Evolutionary conservation across 1,140 invertebrate species (phyloP), one percentile per base, ranked within the genome.

Genomic region (Metaphire vulgaris): DNA sequence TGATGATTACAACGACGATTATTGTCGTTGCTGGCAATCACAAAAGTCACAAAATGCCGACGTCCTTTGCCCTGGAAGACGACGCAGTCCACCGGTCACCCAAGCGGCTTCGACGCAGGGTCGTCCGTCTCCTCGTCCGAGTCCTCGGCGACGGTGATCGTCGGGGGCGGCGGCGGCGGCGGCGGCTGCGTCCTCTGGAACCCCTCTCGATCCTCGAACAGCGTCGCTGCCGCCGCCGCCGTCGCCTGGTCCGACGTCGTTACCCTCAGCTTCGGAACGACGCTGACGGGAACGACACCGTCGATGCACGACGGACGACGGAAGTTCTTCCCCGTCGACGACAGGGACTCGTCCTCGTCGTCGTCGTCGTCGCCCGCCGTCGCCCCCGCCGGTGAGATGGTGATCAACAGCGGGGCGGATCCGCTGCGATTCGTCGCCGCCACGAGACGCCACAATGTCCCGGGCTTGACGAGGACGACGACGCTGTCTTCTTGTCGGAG

Each of bases 261-360:
- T 21, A 56, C 41, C 41, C 41, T 56, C 41, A 56, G 33, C 30
- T 34, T 32, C n/a, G 33, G 67, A 34, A 41, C 34, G 14, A 78
- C 70, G 41, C 29, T 75, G 26, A 78, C 41, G 1, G 73, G 73
- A 28, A 78, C 69, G 26, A 78, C 77, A 41, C 66, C 69, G 67
- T 78, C 77, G 67, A 78, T 33, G 77, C 77, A 78, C 16, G 77
- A 78, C 0, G 77, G 77, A 1, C 77, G 31, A 15, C 76, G 41
- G 41, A 73, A 73, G 33, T 73, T 73, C 34, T 41, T 34, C 26
- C 32, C 30, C 15, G 72, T 21, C 33, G 32, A 28, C 6, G 32
- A 31, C 0, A 33, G 69, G 66, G 73, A 68, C 1, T 56, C 75
- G 29, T 71, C 66, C 30, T 79, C 75, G 64, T 79, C 74, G 30